Percentiles rank a stretch among this genome's conserved stretches.
phyloP scores from a whole-genome alignment of 2,888 invertebrate species.

The Auanema sp. region DNA sequence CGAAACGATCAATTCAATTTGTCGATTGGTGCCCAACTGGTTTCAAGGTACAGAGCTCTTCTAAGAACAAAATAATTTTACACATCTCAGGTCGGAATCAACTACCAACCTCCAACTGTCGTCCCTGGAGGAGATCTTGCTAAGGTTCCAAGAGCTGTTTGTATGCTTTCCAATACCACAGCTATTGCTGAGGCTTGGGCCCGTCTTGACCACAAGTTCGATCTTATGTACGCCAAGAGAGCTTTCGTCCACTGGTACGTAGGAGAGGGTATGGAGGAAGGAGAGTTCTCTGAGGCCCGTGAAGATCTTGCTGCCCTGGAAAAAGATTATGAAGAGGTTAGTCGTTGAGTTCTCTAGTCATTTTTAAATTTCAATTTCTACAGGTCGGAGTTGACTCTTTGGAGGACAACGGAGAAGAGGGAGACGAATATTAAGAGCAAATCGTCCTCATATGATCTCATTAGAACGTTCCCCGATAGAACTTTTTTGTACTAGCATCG shows the following conservation, averaged over 20 bases:
- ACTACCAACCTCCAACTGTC: constrained; percentile 71
- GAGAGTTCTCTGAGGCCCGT: constrained; percentile 60
- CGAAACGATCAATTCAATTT: constrained; percentile 61
- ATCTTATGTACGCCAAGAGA: constrained; percentile 72
- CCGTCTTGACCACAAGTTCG: constrained; percentile 76
- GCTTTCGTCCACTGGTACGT: constrained; percentile 69
- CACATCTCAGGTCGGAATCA: constrained; percentile 65
- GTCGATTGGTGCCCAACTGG: constrained; percentile 63
- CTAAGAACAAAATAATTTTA: background rate
- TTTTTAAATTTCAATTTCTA: constrained; percentile 10
- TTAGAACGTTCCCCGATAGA: background rate
- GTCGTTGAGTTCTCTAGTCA: background rate
- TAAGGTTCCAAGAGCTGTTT: constrained; percentile 74
- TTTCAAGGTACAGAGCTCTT: constrained; percentile 49
- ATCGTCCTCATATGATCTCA: constrained; percentile 7
- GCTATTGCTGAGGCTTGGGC: constrained; percentile 78
- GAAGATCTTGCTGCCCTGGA: constrained; percentile 55
- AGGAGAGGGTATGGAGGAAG: constrained; percentile 63
- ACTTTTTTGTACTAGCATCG: no score
- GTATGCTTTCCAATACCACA: constrained; percentile 73
- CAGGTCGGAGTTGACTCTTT: constrained; percentile 59
- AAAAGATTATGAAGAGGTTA: constrained; percentile 50
- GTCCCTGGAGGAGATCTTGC: constrained; percentile 87
- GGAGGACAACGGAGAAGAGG: constrained; percentile 51
- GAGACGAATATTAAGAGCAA: constrained; percentile 43